A percentile compares a stretch with the other conserved stretches of the same genome.
Conservation (phyloP, 2,888 invertebrate species). For the Beris chalybata region DNA sequence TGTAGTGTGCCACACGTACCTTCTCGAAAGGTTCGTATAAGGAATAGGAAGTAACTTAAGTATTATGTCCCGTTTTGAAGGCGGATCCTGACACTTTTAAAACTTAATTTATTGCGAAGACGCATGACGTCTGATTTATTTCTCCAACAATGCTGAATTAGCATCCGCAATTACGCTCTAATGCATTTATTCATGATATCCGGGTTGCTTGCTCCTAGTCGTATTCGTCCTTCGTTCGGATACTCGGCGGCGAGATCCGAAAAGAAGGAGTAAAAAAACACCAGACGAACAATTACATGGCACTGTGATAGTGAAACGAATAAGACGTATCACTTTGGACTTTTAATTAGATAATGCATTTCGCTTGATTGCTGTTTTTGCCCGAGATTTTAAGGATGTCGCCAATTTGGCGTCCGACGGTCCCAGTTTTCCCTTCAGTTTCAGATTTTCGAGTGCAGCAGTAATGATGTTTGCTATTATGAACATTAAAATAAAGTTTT, state of each 20-base stretch:
- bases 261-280: not conserved
- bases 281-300: not conserved
- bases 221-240: conserved; percentile 19
- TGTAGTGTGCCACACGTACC: not conserved
- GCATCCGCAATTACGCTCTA: conserved; percentile 42
- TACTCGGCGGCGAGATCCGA: not conserved
- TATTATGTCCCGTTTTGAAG: conserved; percentile 27
- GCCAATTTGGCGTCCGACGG: too few relatives aligned
- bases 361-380: conserved; percentile 32
- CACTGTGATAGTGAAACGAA: not conserved
- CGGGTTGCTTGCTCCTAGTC: conserved; percentile 27
- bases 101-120: conserved; percentile 41
- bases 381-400: too few relatives aligned
- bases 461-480: too few relatives aligned
- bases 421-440: too few relatives aligned
- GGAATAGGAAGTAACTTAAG: not conserved
- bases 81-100: conserved; percentile 39
- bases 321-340: conserved; percentile 33
- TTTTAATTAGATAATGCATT: conserved; percentile 39
- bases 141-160: conserved; percentile 41
- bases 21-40: not conserved
- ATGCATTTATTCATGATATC: conserved; percentile 39
- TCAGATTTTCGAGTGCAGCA: too few relatives aligned
- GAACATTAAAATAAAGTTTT: too few relatives aligned
- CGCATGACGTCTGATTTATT: conserved; percentile 40